Base-by-base conservation (phyloP, 2,113 vertebrate genomes). In the Chaenocephalus aceratus region DNA sequence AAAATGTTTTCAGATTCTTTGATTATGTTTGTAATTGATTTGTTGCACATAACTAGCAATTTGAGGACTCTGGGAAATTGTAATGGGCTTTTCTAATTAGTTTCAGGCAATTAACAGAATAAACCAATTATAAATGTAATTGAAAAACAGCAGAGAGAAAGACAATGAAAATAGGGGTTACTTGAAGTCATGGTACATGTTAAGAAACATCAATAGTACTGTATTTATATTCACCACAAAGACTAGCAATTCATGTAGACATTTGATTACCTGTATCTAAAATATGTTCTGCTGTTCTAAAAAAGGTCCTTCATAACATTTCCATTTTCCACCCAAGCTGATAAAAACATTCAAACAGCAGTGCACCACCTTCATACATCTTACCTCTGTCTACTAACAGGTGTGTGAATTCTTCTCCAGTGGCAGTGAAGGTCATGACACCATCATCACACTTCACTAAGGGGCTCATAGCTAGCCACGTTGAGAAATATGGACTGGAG, bases 331-430 rank as follows among this genome's bases (percentile, higher is more conserved):
- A 48, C 5, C 4, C 1, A 18, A 4, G 2, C 10, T 68, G 34
- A 15, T 57, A 23, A 0, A n/a, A 41, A 6, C 2, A 63, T 1
- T 53, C 9, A 14, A n/a, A 61, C 5, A 45, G 44, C 21, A 52
- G 10, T 57, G 4, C 14, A 45, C 0, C 10, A 8, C 13, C 11
- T 53, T 21, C 6, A 41, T 8, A 18, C 11, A 6, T 14, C 78
- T 77, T 77, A 95, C 95, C 93, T 93, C 88, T 89, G 54, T 93
- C 79, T 59, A 96, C 90, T 6, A 91, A 83, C 68, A 95, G 83
- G 46, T 94, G 64, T 5, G 64, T 34, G 60, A 91, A 65, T 83
- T 78, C 91, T 65, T 72, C 69, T 72, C 93, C 80, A 9, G 90
- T 84, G 9, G 89, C 91, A 23, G 88, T 93, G 45, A 95, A 86